Conservation (phyloP, 2,888 invertebrate genomes). For the Entomobrya multifasciata region DNA sequence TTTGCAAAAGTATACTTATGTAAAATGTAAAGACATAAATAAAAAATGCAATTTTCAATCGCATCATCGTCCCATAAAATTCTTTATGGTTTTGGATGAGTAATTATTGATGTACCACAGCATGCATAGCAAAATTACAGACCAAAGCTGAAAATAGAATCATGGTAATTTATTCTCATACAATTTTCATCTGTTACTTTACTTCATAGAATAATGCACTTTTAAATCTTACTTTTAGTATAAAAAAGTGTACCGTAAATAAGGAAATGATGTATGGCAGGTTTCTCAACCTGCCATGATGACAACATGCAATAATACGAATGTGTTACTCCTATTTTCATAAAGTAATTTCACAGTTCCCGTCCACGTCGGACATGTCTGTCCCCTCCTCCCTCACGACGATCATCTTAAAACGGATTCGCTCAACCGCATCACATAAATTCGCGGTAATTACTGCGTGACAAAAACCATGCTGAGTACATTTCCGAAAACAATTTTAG, state of each 20-base stretch:
- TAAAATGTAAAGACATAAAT: neutral
- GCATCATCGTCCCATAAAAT: too few species aligned
- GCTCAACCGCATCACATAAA: constrained; percentile 37
- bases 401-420: constrained; percentile 22
- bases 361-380: neutral
- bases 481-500: constrained; percentile 22
- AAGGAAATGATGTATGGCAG: neutral
- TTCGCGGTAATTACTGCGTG: constrained; percentile 33
- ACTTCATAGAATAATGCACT: neutral
- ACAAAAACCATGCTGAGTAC: constrained; percentile 43
- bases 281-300: neutral
- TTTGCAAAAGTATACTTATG: neutral
- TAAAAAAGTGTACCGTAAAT: neutral
- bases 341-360: neutral
- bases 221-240: neutral
- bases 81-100: too few species aligned
- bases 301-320: neutral
- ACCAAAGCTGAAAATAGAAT: too few species aligned
- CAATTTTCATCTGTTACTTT: too few species aligned
- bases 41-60: too few species aligned
- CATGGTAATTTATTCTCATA: neutral
- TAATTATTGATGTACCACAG: too few species aligned
- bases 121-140: too few species aligned
- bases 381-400: neutral
- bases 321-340: too few species aligned